Evolutionary conservation across 1,140 invertebrate genomes (phyloP), one percentile per base, ranked within the genome.

Genomic region (Drosophila auraria): DNA sequence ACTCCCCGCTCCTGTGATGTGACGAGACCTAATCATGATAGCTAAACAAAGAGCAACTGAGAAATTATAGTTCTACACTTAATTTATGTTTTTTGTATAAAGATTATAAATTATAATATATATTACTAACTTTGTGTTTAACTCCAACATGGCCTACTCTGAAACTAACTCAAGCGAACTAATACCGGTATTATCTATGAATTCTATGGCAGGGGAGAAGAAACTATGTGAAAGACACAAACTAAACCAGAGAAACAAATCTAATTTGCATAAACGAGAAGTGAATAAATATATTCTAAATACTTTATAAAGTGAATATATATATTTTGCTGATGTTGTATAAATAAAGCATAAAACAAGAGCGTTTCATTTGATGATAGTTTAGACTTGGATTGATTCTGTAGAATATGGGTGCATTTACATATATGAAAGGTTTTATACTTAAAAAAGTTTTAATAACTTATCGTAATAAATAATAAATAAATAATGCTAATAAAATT

Each of bases 101-200:
- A 69, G 63, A 63, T 63, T 76, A 81, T 61, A 61, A 72, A 63
- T 57, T 76, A 81, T 61, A 61, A 72, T 69, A 78, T 78, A 78
- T 23, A 42, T 63, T 51, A 44, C 33, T 45, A 64, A 66, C 58
- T 61, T 68, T 65, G 65, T 66, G 59, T 82, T 80, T 78, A 68
- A 74, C 69, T 62, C 60, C 54, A 71, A 72, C 58, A 65, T 62
- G 56, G 56, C 71, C 80, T 80, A 45, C 58, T 66, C 65, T 68
- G 64, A 70, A 87, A 78, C 60, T 78, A 61, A 79, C 83, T 87
- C 80, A 87, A 73, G 63, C 83, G 71, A 87, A 83, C 78, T 82
- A 79, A 54, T 75, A 78, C 65, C 65, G 56, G 75, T 78, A 83
- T 80, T 87, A 87, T 83, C 63, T 78, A 74, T 68, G 53, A 59